Conservation (phyloP, 2,888 invertebrate genomes). For the Cheilosia pagana region DNA sequence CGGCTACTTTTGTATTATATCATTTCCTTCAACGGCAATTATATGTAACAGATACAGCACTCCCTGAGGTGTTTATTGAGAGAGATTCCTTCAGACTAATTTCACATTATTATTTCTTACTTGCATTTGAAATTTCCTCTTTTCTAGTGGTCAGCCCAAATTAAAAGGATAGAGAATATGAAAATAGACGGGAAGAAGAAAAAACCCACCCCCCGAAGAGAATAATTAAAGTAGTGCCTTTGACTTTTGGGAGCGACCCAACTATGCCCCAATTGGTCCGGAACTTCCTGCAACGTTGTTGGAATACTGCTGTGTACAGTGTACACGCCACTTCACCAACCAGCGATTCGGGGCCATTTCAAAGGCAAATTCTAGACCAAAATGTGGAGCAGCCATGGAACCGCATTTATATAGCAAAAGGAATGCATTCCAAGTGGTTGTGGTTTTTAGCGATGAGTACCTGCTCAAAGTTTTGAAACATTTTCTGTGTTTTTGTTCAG, state of each 20-base stretch:
- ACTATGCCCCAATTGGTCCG: constrained; percentile 44
- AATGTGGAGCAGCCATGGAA: constrained; percentile 53
- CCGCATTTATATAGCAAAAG: constrained; percentile 58
- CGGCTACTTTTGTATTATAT: not conserved
- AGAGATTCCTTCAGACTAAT: constrained; percentile 57
- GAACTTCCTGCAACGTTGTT: constrained; percentile 29
- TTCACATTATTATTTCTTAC: constrained; percentile 58
- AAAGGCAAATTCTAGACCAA: constrained; percentile 54
- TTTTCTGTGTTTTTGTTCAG: constrained; percentile 45
- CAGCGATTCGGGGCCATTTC: constrained; percentile 41
- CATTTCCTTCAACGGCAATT: constrained; percentile 42
- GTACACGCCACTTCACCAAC: constrained; percentile 26
- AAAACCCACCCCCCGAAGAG: not conserved
- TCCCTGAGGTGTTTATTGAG: constrained; percentile 50
- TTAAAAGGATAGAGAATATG: constrained; percentile 6
- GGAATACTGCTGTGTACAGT: not conserved
- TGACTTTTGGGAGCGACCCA: constrained; percentile 47
- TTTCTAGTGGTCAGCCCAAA: constrained; percentile 38
- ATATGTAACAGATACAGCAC: constrained; percentile 45
- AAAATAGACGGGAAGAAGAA: constrained; percentile 22
- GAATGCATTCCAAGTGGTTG: constrained; percentile 65
- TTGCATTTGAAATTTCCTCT: constrained; percentile 46
- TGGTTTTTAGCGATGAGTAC: constrained; percentile 56
- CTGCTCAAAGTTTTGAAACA: constrained; percentile 61
- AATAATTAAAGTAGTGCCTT: constrained; percentile 8